Percentiles rank a stretch among this genome's conserved stretches.
Evolutionary conservation across 2,797 vertebrate species (phyloP).

Genomic region (Ptychadena robeensis): DNA sequence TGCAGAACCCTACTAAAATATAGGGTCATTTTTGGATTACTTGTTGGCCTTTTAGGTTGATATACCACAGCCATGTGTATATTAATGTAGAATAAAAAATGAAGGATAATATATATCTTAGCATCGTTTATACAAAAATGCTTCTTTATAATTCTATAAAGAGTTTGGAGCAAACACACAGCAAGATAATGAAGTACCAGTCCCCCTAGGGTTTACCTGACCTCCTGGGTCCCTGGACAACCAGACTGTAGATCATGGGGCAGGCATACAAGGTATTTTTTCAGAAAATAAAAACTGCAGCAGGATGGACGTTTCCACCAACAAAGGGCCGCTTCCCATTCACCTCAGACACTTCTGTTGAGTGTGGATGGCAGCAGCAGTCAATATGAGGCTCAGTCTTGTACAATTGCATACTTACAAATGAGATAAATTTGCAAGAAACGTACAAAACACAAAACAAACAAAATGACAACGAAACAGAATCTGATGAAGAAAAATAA

Average conservation of each 20-base stretch:
- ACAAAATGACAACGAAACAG: slow-evolving; percentile 29
- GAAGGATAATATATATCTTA: background rate
- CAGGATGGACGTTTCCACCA: background rate
- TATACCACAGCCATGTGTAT: background rate
- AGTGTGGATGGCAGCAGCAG: background rate
- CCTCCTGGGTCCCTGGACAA: background rate
- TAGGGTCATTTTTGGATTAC: no score
- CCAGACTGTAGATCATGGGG: background rate
- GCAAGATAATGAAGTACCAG: background rate
- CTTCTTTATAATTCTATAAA: no score
- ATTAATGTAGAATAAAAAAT: background rate
- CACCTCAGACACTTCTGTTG: background rate
- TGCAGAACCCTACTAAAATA: no score
- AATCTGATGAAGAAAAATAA: slow-evolving; percentile 41
- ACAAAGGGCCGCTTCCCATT: background rate
- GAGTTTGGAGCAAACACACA: no score
- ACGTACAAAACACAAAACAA: slow-evolving; percentile 46
- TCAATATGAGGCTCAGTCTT: background rate
- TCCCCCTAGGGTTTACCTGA: background rate
- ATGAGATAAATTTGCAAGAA: background rate
- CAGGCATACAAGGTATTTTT: slow-evolving; percentile 2
- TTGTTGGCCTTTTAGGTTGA: background rate
- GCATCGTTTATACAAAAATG: background rate
- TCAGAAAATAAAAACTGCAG: background rate
- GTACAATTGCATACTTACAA: slow-evolving; percentile 9